Evolutionary conservation across 2,797 vertebrate genomes (phyloP).

Genomic region (Phyllotis vaccarum): DNA sequence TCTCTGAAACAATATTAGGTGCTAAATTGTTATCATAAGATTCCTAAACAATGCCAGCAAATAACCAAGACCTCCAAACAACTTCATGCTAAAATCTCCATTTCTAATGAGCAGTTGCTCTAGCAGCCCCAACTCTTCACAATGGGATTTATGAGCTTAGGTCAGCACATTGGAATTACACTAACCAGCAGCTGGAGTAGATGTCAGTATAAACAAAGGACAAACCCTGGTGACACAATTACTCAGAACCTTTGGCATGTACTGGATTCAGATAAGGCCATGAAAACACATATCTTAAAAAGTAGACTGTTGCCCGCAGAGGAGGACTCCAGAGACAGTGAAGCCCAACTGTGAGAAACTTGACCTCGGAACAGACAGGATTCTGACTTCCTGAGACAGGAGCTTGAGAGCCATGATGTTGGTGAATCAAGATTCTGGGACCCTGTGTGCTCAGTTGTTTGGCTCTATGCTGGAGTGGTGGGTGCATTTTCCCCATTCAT

Average conservation of each 20-base stretch:
- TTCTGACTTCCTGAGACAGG: not conserved
- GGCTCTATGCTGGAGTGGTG: slow-evolving; percentile 37
- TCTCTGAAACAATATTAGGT: slow-evolving; percentile 69
- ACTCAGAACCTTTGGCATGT: slow-evolving; percentile 44
- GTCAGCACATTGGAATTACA: slow-evolving; percentile 54
- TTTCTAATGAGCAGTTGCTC: slow-evolving; percentile 36
- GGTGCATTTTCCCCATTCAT: slow-evolving; percentile 75
- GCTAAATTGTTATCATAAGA: slow-evolving; percentile 57
- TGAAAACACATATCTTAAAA: not conserved
- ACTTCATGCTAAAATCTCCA: slow-evolving; percentile 51
- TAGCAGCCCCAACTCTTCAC: slow-evolving; percentile 11
- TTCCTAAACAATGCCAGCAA: slow-evolving; percentile 62
- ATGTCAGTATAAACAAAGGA: slow-evolving; percentile 51
- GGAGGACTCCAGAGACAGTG: not conserved
- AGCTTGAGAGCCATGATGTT: not conserved
- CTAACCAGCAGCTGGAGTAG: not conserved
- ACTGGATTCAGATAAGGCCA: slow-evolving; percentile 13
- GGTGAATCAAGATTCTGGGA: slow-evolving; percentile 35
- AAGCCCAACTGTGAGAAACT: not conserved
- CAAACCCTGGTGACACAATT: slow-evolving; percentile 27
- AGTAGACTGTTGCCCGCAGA: not conserved
- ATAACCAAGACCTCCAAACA: slow-evolving; percentile 27
- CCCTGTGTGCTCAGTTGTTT: slow-evolving; percentile 53
- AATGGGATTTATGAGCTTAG: slow-evolving; percentile 40
- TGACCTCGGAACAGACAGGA: not conserved